Conservation (phyloP, 2,888 invertebrate species). For the Macaria liturata region DNA sequence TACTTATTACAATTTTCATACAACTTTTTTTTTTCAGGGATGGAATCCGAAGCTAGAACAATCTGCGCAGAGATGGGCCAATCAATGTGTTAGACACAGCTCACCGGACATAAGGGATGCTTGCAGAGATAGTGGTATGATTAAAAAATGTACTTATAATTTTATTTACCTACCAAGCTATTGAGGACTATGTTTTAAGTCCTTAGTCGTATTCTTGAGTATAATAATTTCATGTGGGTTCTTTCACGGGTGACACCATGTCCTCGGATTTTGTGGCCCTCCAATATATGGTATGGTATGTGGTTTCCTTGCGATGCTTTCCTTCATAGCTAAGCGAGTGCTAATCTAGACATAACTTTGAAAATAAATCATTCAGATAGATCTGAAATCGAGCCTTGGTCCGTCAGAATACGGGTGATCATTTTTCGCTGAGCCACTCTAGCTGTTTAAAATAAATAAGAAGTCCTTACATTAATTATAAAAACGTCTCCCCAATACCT, state of each 20-base stretch:
- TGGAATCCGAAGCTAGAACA: conserved; percentile 64
- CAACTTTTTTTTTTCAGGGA: conserved; percentile 48
- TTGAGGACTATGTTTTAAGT: not conserved
- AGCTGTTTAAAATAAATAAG: too few species aligned
- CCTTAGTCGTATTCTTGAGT: not conserved
- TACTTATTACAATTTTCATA: too few species aligned
- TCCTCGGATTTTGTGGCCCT: not conserved
- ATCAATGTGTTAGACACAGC: conserved; percentile 61
- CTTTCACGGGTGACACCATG: not conserved
- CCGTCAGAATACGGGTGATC: too few species aligned
- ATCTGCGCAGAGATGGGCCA: conserved; percentile 71
- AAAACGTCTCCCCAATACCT: too few species aligned
- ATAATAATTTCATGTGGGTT: not conserved
- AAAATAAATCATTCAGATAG: too few species aligned
- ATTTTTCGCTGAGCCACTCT: too few species aligned
- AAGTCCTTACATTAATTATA: too few species aligned
- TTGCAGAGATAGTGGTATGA: conserved; percentile 65
- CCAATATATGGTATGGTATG: not conserved
- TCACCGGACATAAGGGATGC: conserved; percentile 53
- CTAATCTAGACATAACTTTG: too few species aligned
- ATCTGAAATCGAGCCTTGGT: too few species aligned
- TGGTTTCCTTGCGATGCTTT: too few species aligned
- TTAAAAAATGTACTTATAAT: not conserved
- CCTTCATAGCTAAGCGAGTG: too few species aligned
- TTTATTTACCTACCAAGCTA: too few species aligned